Conservation (phyloP, 1,140 invertebrate genomes). For the Lysiphlebus fabarum region DNA sequence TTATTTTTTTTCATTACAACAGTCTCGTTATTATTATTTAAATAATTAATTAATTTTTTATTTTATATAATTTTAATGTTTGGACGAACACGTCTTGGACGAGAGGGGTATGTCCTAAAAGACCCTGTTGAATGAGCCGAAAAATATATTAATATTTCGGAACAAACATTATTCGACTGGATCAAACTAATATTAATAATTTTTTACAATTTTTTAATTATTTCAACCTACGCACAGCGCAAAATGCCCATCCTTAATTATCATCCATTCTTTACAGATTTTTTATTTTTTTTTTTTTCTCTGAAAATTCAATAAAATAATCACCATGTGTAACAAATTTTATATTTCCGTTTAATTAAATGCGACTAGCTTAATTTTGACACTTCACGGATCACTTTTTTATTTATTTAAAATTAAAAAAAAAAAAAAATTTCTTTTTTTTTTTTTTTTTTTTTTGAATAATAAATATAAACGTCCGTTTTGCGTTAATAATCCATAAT, state of each 20-base stretch:
- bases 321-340: constrained; percentile 39
- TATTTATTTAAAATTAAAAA: constrained; percentile 25
- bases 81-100: constrained; percentile 19
- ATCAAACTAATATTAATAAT: constrained; percentile 4
- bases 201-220: constrained; percentile 10
- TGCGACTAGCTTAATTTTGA: constrained; percentile 51
- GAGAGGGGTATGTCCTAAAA: constrained; percentile 10
- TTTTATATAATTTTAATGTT: constrained; percentile 11
- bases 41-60: constrained; percentile 7
- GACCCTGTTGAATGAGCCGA: constrained; percentile 28
- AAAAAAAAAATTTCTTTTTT: too few species aligned
- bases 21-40: background rate
- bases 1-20: constrained; percentile 10
- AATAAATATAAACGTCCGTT: background rate
- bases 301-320: constrained; percentile 22
- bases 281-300: constrained; percentile 12
- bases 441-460: too few species aligned
- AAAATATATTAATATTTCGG: background rate
- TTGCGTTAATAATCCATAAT: constrained; percentile 21
- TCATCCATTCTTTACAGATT: constrained; percentile 18
- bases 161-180: constrained; percentile 6
- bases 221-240: constrained; percentile 7
- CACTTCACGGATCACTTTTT: constrained; percentile 42
- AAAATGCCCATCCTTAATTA: constrained; percentile 7
- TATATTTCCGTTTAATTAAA: constrained; percentile 37